These are phyloP conservation scores for Lycocorax pyrrhopterus DNA, from an alignment of 2,113 vertebrate genomes.

Conservation along the genomic window DNA sequence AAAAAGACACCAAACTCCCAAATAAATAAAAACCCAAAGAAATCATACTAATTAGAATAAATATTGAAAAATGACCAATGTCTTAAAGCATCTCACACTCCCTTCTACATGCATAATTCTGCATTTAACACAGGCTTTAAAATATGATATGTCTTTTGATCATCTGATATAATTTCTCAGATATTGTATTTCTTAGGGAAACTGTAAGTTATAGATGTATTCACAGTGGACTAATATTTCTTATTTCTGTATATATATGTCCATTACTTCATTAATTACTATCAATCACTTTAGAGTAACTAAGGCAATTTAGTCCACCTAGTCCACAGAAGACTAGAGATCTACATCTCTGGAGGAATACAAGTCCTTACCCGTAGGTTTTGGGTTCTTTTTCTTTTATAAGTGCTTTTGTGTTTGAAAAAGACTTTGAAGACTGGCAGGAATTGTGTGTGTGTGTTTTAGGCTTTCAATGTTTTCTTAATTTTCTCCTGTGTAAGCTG, in stretches of 20 bases:
- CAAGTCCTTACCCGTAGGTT: accelerated
- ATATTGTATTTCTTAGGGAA: neutral
- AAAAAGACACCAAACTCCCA: neutral
- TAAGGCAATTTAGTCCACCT: neutral
- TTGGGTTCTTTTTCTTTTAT: neutral
- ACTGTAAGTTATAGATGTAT: neutral
- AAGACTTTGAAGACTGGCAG: neutral
- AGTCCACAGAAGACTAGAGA: neutral
- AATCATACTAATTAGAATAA: neutral
- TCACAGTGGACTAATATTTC: neutral
- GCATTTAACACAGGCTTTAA: neutral
- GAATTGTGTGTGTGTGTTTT: neutral
- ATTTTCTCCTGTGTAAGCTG: neutral
- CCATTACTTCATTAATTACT: neutral
- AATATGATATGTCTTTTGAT: neutral
- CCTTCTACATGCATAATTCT: neutral
- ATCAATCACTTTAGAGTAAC: neutral
- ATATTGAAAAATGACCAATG: neutral
- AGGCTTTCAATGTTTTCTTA: accelerated
- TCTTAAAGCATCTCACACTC: neutral
- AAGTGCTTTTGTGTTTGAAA: neutral
- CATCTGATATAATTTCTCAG: neutral
- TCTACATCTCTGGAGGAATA: neutral
- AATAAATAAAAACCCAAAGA: neutral
- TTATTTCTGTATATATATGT: neutral